These are phyloP conservation scores for Anarrhichthys ocellatus DNA, from an alignment of 2,113 vertebrate genomes.

Conservation along the genomic window DNA sequence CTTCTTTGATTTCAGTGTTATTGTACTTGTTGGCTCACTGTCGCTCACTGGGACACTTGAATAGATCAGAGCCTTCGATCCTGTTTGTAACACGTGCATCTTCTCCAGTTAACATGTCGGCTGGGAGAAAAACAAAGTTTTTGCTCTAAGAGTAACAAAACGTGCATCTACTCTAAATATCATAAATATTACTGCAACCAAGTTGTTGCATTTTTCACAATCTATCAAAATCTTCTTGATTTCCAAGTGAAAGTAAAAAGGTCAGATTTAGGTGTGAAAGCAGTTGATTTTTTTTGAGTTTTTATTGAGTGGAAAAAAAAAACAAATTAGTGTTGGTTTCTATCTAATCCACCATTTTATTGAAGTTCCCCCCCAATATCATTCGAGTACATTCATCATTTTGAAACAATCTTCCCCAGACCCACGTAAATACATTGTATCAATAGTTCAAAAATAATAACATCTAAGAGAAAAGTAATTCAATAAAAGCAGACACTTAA, in stretches of 20 bases:
- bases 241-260: not conserved
- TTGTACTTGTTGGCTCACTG: not conserved
- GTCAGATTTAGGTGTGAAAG: not conserved
- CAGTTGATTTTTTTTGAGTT: not conserved
- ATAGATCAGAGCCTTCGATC: not conserved
- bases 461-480: conserved; percentile 32
- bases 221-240: not conserved
- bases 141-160: not conserved
- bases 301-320: not conserved
- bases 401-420: conserved; percentile 54
- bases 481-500: conserved; percentile 40
- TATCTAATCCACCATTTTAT: conserved; percentile 76
- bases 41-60: not conserved
- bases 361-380: conserved; percentile 56
- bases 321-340: conserved; percentile 22
- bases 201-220: not conserved
- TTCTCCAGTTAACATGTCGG: not conserved
- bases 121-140: not conserved
- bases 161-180: not conserved
- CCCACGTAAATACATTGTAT: conserved; percentile 61
- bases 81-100: not conserved
- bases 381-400: conserved; percentile 71
- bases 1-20: not conserved
- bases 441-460: conserved; percentile 52
- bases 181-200: not conserved